Conservation (phyloP, 2,888 invertebrate species). For the Cheilosia grossa region DNA sequence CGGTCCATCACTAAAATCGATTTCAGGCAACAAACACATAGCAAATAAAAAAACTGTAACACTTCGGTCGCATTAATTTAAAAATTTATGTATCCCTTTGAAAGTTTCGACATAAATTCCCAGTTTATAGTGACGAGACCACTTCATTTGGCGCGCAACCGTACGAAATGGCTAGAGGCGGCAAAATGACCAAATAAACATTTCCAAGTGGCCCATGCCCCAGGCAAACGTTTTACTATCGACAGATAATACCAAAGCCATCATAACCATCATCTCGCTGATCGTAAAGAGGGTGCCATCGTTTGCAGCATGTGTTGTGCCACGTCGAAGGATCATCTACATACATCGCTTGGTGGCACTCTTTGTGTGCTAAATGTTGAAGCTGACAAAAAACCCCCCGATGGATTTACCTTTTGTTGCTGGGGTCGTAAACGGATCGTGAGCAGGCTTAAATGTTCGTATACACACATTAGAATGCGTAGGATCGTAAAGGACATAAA, state of each 20-base stretch:
- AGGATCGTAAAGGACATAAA: constrained; percentile 65
- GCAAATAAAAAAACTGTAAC: too few relatives aligned
- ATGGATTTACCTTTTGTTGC: constrained; percentile 32
- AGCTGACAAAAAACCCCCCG: constrained; percentile 24
- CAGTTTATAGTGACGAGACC: constrained; percentile 35
- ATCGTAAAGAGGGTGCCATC: constrained; percentile 51
- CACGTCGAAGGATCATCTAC: constrained; percentile 1
- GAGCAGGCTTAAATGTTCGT: constrained; percentile 37
- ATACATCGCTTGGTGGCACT: constrained; percentile 5
- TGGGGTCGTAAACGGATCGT: constrained; percentile 51
- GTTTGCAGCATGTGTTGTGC: constrained; percentile 14
- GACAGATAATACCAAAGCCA: constrained; percentile 28
- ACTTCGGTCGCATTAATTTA: too few relatives aligned
- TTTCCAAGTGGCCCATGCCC: not conserved
- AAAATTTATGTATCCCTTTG: too few relatives aligned
- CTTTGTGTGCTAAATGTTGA: constrained; percentile 44
- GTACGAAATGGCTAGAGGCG: constrained; percentile 24
- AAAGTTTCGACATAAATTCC: constrained; percentile 21
- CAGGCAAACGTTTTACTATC: constrained; percentile 17
- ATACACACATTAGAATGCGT: constrained; percentile 45
- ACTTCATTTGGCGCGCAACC: constrained; percentile 37
- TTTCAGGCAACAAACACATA: too few relatives aligned
- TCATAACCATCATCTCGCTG: constrained; percentile 37
- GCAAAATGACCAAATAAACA: constrained; percentile 16
- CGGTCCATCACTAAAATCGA: too few relatives aligned